Percentiles rank a stretch among this genome's conserved stretches.
Evolutionary conservation across 30 jellyfish, hydroid and myxozoan genomes (phyloP).

Genomic region (Turritopsis dohrnii): DNA sequence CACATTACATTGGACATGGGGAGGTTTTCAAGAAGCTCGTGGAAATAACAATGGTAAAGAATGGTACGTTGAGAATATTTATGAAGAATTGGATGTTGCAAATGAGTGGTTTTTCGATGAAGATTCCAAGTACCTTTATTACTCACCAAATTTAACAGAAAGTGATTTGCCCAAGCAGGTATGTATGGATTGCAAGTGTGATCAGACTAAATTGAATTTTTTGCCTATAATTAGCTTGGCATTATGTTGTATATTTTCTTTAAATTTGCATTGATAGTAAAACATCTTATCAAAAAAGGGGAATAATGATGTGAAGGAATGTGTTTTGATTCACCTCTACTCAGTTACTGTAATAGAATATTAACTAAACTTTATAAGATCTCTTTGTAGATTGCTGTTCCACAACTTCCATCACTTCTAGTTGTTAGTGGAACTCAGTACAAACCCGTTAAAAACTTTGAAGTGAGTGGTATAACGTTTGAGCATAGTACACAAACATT

Average conservation of each 20-base stretch:
- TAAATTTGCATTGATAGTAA: too few species aligned
- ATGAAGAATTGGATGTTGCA: slow-evolving; percentile 91
- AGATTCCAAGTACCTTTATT: slow-evolving; percentile 54
- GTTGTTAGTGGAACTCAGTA: slow-evolving; percentile 60
- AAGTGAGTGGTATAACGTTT: slow-evolving; percentile 54
- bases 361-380: too few species aligned
- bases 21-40: slow-evolving; percentile 98
- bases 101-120: slow-evolving; percentile 94
- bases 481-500: slow-evolving; percentile 60
- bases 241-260: too few species aligned
- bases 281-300: too few species aligned
- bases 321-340: too few species aligned
- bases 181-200: background rate
- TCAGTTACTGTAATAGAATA: too few species aligned
- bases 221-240: too few species aligned
- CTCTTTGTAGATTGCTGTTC: slow-evolving; percentile 51
- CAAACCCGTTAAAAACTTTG: slow-evolving; percentile 46
- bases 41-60: slow-evolving; percentile 79
- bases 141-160: slow-evolving; percentile 63
- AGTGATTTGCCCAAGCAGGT: slow-evolving; percentile 64
- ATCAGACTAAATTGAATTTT: too few species aligned
- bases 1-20: slow-evolving; percentile 79
- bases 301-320: too few species aligned
- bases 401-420: slow-evolving; percentile 51
- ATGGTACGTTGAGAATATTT: slow-evolving; percentile 94